A percentile compares a stretch with the other conserved stretches of the same genome.
Conservation (phyloP, 2,113 vertebrate species). For the Cyphomyrus discorhynchus region DNA sequence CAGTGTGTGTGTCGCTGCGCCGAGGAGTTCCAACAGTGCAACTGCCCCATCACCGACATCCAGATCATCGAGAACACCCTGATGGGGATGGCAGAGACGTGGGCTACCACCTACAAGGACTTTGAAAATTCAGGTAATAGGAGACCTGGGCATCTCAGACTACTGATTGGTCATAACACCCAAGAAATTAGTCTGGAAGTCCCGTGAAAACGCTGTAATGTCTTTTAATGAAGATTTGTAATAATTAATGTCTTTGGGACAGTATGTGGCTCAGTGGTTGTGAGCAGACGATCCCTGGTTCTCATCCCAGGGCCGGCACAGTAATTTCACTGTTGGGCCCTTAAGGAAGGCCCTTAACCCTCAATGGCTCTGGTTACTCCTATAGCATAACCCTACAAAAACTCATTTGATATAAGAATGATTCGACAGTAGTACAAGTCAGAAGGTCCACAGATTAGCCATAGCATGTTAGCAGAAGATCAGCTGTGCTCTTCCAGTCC, state of each 20-base stretch:
- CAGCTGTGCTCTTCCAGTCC: neutral
- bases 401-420: neutral
- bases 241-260: neutral
- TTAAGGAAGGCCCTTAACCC: neutral
- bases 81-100: slow-evolving; percentile 83
- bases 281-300: neutral
- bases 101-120: slow-evolving; percentile 91
- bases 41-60: slow-evolving; percentile 96
- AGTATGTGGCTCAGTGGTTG: neutral
- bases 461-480: neutral
- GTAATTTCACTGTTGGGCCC: neutral
- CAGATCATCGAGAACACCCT: slow-evolving; percentile 96
- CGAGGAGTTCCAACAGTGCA: slow-evolving; percentile 92
- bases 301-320: neutral
- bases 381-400: neutral
- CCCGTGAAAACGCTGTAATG: neutral
- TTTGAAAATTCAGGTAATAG: slow-evolving; percentile 91
- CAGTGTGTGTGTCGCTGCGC: slow-evolving; percentile 89
- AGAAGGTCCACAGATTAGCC: neutral
- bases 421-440: neutral
- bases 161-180: neutral
- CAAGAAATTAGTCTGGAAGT: neutral
- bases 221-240: neutral
- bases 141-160: neutral
- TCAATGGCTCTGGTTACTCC: neutral